Evolutionary conservation across 1,140 invertebrate genomes (phyloP).

Genomic region (Drosophila azteca): DNA sequence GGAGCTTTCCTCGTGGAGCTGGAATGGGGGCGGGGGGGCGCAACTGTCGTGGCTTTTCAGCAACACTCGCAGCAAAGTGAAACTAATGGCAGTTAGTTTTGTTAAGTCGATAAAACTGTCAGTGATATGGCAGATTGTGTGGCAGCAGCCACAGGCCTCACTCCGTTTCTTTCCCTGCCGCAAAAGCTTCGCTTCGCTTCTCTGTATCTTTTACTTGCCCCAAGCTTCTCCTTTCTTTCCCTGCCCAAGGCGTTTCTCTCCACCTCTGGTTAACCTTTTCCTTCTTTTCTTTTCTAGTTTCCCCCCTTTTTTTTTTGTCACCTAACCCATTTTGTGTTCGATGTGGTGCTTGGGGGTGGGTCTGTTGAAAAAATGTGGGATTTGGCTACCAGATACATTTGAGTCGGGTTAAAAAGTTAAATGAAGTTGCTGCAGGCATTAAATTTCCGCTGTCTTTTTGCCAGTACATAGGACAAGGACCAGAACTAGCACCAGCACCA

Average conservation of each 20-base stretch:
- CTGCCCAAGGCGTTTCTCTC: neutral
- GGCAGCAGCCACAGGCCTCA: slow-evolving; percentile 46
- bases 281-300: neutral
- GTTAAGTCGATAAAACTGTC: slow-evolving; percentile 83
- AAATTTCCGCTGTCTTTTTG: slow-evolving; percentile 52
- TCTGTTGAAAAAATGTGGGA: neutral
- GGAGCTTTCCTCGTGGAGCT: slow-evolving; percentile 23
- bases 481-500: too few species aligned
- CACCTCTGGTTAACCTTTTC: too few species aligned
- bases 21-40: slow-evolving; percentile 36
- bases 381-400: slow-evolving; percentile 44
- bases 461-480: too few species aligned
- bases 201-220: neutral
- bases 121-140: slow-evolving; percentile 82
- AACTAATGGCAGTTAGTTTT: slow-evolving; percentile 83
- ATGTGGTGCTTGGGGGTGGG: slow-evolving; percentile 8
- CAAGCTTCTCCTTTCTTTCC: neutral
- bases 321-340: slow-evolving; percentile 50
- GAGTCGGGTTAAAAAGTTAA: slow-evolving; percentile 74
- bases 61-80: slow-evolving; percentile 78
- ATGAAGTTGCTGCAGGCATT: slow-evolving; percentile 76
- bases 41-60: slow-evolving; percentile 74
- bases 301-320: slow-evolving; percentile 34
- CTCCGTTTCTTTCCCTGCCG: neutral
- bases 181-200: neutral